A percentile compares a stretch with the other conserved stretches of the same genome.
Conservation (phyloP, 1,140 invertebrate genomes). For the Triops longicaudatus region DNA sequence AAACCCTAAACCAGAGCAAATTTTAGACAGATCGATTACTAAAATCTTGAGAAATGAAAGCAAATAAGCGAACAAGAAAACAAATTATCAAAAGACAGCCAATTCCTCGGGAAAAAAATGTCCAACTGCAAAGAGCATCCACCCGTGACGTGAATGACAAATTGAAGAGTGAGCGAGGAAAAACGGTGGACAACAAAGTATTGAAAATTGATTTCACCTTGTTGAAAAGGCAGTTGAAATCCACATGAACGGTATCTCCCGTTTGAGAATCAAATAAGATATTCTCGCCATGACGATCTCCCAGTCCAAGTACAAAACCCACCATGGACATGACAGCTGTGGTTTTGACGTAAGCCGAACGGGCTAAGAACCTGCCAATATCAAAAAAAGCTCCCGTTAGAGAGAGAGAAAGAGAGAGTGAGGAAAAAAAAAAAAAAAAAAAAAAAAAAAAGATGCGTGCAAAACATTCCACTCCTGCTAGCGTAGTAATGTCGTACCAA, state of each 20-base stretch:
- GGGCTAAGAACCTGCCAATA: slow-evolving; percentile 61
- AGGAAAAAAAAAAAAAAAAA: no score
- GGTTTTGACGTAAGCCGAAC: slow-evolving; percentile 78
- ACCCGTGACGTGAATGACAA: no score
- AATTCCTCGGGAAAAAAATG: no score
- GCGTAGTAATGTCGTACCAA: slow-evolving; percentile 50
- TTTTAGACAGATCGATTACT: not conserved
- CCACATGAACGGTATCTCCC: slow-evolving; percentile 93
- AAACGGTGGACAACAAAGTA: not conserved
- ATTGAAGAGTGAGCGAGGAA: no score
- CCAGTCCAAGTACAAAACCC: slow-evolving; percentile 92
- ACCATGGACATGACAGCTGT: slow-evolving; percentile 97
- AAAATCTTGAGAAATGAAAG: not conserved
- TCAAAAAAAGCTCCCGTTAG: slow-evolving; percentile 28
- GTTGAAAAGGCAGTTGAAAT: slow-evolving; percentile 97
- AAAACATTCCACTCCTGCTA: not conserved
- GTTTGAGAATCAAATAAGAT: slow-evolving; percentile 83
- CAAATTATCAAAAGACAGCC: no score
- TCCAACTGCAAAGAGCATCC: no score
- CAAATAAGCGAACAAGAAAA: no score
- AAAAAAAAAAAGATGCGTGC: no score
- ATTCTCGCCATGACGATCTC: slow-evolving; percentile 97
- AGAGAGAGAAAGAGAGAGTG: no score
- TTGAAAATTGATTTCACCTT: slow-evolving; percentile 42
- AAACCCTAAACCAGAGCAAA: slow-evolving; percentile 53